These are phyloP conservation scores for Aethina tumida DNA, from an alignment of 1,140 invertebrate species.

Conservation along the genomic window DNA sequence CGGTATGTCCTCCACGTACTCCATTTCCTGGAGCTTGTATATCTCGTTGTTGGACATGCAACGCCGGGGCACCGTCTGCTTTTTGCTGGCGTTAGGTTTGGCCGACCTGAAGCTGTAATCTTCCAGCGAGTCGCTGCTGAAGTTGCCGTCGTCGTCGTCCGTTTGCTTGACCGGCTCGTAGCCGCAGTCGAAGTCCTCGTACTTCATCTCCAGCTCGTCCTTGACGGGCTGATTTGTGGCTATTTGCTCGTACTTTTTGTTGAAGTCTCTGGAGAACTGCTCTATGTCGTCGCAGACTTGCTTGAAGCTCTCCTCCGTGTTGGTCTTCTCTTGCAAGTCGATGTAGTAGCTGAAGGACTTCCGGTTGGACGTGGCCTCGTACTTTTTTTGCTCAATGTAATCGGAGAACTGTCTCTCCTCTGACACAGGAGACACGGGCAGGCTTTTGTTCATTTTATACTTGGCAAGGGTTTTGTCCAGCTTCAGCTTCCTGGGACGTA, in stretches of 20 bases:
- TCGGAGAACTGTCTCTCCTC: constrained; percentile 55
- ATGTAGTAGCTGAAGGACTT: constrained; percentile 47
- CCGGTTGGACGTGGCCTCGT: constrained; percentile 16
- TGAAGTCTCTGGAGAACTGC: constrained; percentile 35
- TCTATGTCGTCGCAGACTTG: constrained; percentile 35
- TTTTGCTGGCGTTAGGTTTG: constrained; percentile 43
- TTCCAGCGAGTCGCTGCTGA: constrained; percentile 66
- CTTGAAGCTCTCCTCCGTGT: constrained; percentile 43
- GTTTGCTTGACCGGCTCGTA: background rate
- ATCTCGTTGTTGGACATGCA: constrained; percentile 71
- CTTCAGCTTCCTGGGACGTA: constrained; percentile 30
- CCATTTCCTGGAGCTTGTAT: constrained; percentile 38
- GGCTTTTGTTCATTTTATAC: constrained; percentile 56
- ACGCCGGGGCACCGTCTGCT: constrained; percentile 44
- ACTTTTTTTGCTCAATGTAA: constrained; percentile 28
- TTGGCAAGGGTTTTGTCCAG: constrained; percentile 31
- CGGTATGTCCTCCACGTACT: constrained; percentile 25
- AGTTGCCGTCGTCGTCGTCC: constrained; percentile 51
- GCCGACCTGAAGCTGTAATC: constrained; percentile 50
- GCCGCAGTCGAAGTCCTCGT: background rate
- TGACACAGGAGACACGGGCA: constrained; percentile 55
- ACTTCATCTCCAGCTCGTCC: constrained; percentile 3
- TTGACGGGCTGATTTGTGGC: constrained; percentile 18
- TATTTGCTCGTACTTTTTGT: constrained; percentile 28
- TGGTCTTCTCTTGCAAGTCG: constrained; percentile 39